Base-by-base conservation (phyloP, 2,113 vertebrate species). In the Neopipo cinnamomea region DNA sequence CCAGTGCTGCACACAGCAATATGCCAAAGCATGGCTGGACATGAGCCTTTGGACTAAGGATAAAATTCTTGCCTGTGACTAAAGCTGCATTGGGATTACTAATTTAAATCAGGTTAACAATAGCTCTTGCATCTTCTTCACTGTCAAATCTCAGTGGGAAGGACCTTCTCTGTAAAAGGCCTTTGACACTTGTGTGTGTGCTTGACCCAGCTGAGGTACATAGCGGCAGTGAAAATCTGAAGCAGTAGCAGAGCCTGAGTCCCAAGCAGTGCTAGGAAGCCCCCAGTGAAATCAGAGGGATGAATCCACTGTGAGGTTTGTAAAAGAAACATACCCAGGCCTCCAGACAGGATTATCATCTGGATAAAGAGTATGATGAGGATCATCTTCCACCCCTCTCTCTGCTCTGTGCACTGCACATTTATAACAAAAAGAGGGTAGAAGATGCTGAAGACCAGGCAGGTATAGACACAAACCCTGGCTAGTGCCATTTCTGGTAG, bases 381-480 rank as follows among this genome's bases (percentile, higher is more conserved):
- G 0, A 80, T 89, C 30, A 62, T 53, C 73, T 78, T 95, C 96
- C 97, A 97, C 42, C 16, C 88, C 5, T 71, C 55, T 71, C 33
- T 14, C 4, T 86, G n/a, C 6, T 74, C 17, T 4, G 47, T 21
- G 72, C 58, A 89, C 14, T 49, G 47, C 77, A 46, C 72, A 21
- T 75, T 52, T 37, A 80, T 23, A 71, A 97, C 33, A 15, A 88
- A 50, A 71, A 94, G 12, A 4, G 68, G 39, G 12, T 67, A 80
- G 31, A 98, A 98, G 23, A 97, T 47, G 19, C 44, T 35, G 37
- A 98, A 23, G 63, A 98, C 96, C 30, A 96, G 93, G 37, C 96
- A 96, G 35, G n/a, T 6, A 0, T 98, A 98, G 8, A 96, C 97
- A 5, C 91, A 95, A 7, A 98, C 4, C 46, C 82, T 93, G 58